Evolutionary conservation across 2,113 vertebrate species (phyloP), one percentile per base, ranked within the genome.

Genomic region (Cephalopholis sonnerati): DNA sequence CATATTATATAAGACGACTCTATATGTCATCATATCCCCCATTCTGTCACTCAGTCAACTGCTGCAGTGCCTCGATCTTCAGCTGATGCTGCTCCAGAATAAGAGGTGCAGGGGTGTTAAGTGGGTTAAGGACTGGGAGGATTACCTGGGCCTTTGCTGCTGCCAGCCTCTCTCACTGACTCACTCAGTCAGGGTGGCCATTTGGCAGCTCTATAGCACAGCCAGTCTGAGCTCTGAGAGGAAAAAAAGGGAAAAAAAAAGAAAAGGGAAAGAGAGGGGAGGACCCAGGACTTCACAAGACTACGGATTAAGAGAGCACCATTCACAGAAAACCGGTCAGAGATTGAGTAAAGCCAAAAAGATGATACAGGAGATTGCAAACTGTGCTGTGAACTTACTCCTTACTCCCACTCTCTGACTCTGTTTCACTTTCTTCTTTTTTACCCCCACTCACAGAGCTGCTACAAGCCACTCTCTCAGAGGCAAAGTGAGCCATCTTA

Each of bases 81-180:
- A 82, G 50, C 55, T 39, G 74, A 65, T 18, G 78, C 44, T 44
- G 55, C 63, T 59, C 29, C 66, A 75, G 55, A 80, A 39, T 62
- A 58, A 73, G 63, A 62, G 54, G 54, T 12, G 74, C 54, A 75
- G 67, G 54, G 59, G 62, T 89, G 86, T 71, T 77, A 87, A 84
- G 74, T 87, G 79, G 85, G 87, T 90, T 87, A 88, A 77, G 78
- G 87, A 68, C 69, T 24, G 15, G 66, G 67, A 84, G 85, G 83
- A 90, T 91, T 87, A 92, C 80, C 69, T 77, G 86, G 46, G 39
- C 50, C 64, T 85, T 74, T 50, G 58, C 81, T 65, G 58, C 57
- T 87, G 84, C 72, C 84, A 87, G 61, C 15, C 32, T 64, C 76
- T 76, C 65, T 72, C 77, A 73, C 70, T 86, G 77, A 88, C 74